These are phyloP conservation scores for Coregonus ussuriensis DNA, from an alignment of 2,797 vertebrate species.

Conservation along the genomic window DNA sequence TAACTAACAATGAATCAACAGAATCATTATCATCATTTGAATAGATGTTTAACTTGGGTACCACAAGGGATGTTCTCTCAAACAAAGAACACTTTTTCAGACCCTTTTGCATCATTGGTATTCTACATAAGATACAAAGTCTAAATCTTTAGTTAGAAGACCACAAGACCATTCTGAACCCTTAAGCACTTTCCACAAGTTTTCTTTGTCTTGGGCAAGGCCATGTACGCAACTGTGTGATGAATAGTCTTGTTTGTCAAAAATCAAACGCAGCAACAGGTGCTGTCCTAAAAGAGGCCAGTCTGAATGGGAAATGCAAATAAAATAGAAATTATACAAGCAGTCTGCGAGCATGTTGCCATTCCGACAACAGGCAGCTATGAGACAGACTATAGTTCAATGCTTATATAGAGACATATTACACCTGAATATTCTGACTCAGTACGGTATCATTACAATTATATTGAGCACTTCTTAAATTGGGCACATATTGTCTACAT, in stretches of 20 bases:
- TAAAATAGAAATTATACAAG: neutral
- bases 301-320: neutral
- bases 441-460: too few relatives aligned
- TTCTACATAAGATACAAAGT: neutral
- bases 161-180: neutral
- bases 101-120: neutral
- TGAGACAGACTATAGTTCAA: neutral
- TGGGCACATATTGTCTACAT: too few relatives aligned
- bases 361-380: slow-evolving; percentile 46
- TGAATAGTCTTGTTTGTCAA: neutral
- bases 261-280: neutral
- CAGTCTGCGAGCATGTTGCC: slow-evolving; percentile 36
- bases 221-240: neutral
- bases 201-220: neutral
- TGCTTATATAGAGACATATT: too few relatives aligned
- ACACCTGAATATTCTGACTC: too few relatives aligned
- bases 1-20: neutral
- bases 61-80: neutral
- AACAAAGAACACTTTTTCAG: neutral
- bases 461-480: too few relatives aligned
- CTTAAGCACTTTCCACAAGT: neutral
- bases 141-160: neutral
- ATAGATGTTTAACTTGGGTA: neutral
- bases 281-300: neutral
- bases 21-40: neutral